These are phyloP conservation scores for Morus bassanus DNA, from an alignment of 2,797 vertebrate genomes.

Conservation along the genomic window DNA sequence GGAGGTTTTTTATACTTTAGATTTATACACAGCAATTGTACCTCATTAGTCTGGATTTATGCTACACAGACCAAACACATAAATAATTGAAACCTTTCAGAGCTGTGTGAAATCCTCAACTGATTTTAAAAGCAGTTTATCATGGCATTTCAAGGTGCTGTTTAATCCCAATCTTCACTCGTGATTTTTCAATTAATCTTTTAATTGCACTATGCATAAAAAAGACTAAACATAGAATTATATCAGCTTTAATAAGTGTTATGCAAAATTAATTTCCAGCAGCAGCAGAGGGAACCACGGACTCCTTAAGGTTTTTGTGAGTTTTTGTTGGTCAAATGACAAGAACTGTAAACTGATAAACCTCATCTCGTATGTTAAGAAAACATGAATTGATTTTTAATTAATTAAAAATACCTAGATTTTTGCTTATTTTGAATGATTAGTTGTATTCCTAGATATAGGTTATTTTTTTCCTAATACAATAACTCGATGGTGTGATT, in stretches of 20 bases:
- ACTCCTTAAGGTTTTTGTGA: constrained; percentile 8
- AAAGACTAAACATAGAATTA: constrained; percentile 28
- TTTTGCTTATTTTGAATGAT: neutral
- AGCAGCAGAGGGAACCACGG: constrained; percentile 17
- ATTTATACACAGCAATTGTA: constrained; percentile 59
- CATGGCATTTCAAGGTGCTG: constrained; percentile 56
- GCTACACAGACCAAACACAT: constrained; percentile 50
- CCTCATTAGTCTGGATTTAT: constrained; percentile 70
- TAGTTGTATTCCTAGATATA: neutral
- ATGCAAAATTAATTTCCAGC: constrained; percentile 30
- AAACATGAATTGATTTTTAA: neutral
- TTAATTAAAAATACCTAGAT: neutral
- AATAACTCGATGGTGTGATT: neutral
- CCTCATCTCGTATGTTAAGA: neutral
- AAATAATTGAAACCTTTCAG: constrained; percentile 69
- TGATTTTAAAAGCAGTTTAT: constrained; percentile 60
- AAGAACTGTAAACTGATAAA: neutral
- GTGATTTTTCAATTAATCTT: constrained; percentile 62
- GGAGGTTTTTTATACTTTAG: neutral
- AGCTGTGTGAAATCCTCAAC: constrained; percentile 50
- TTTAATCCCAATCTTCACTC: constrained; percentile 56
- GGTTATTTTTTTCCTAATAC: neutral
- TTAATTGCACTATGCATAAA: constrained; percentile 18
- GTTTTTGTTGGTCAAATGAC: constrained; percentile 17
- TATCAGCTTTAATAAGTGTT: constrained; percentile 11